Percentiles rank a stretch among this genome's conserved stretches.
These are phyloP conservation scores for Urosaurus nigricauda DNA, from an alignment of 2,797 vertebrate genomes.

Conservation along the genomic window DNA sequence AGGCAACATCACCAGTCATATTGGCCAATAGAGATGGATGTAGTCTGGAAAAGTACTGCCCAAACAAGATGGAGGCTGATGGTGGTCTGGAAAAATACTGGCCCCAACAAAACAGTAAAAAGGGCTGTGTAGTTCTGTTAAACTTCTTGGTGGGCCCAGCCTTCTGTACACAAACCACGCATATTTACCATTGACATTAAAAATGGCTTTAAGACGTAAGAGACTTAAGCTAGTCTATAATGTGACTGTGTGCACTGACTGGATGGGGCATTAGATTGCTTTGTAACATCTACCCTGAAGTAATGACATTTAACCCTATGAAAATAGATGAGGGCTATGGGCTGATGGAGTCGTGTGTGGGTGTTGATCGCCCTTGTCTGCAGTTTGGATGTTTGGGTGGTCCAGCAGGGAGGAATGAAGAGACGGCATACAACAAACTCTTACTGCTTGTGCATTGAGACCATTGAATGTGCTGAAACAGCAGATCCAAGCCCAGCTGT, in stretches of 20 bases:
- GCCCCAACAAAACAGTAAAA: neutral
- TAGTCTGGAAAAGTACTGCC: neutral
- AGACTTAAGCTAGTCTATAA: neutral
- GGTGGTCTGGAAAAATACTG: neutral
- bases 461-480: neutral
- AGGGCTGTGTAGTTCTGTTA: neutral
- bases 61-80: neutral
- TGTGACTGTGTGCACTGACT: neutral
- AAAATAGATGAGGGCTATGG: neutral
- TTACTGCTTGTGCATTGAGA: neutral
- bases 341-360: neutral
- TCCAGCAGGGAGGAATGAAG: neutral
- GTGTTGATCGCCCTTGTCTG: neutral
- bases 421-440: neutral
- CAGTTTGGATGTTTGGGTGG: neutral
- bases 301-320: constrained; percentile 5
- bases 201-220: neutral
- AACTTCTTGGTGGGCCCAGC: neutral
- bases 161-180: neutral
- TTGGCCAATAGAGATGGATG: neutral
- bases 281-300: neutral
- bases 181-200: neutral
- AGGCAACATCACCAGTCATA: neutral
- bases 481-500: neutral
- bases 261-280: neutral